A percentile compares a stretch with the other conserved stretches of the same genome.
Evolutionary conservation across 2,888 invertebrate genomes (phyloP).

Genomic region (Apamea anceps): DNA sequence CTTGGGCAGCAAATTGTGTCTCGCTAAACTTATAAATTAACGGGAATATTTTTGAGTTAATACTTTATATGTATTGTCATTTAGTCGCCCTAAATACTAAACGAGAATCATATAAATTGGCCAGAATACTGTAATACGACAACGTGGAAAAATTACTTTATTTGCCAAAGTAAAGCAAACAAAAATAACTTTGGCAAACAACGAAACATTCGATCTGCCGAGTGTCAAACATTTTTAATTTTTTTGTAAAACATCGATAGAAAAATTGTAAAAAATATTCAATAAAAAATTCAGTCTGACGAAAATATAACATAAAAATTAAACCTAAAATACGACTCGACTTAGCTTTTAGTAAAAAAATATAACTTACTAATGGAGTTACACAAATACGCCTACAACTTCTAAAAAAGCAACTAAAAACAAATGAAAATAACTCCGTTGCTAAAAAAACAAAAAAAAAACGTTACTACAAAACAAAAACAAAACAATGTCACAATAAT

Average conservation of each 20-base stretch:
- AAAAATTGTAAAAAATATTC: constrained; percentile 35
- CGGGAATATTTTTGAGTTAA: constrained; percentile 86
- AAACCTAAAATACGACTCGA: constrained; percentile 35
- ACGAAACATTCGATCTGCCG: constrained; percentile 32
- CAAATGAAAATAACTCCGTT: constrained; percentile 46
- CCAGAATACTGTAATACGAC: constrained; percentile 65
- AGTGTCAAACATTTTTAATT: constrained; percentile 23
- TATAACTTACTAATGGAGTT: constrained; percentile 32
- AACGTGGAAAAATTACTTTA: constrained; percentile 37
- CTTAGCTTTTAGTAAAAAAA: constrained; percentile 39
- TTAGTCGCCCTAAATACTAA: constrained; percentile 90
- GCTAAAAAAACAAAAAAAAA: constrained; percentile 9
- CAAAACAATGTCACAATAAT: constrained; percentile 35
- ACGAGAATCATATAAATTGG: constrained; percentile 87
- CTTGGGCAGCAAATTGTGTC: constrained; percentile 71
- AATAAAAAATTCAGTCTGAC: constrained; percentile 61
- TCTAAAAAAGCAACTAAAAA: constrained; percentile 58
- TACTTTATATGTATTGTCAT: constrained; percentile 89
- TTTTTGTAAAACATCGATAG: constrained; percentile 53
- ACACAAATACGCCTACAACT: constrained; percentile 55
- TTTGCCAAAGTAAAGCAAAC: constrained; percentile 43
- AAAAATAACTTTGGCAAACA: constrained; percentile 52
- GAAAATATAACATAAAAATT: constrained; percentile 43
- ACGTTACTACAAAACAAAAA: constrained; percentile 12
- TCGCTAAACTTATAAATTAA: constrained; percentile 76